phyloP scores from a whole-genome alignment of 2,797 vertebrate species.

The Onychomys arenicola region DNA sequence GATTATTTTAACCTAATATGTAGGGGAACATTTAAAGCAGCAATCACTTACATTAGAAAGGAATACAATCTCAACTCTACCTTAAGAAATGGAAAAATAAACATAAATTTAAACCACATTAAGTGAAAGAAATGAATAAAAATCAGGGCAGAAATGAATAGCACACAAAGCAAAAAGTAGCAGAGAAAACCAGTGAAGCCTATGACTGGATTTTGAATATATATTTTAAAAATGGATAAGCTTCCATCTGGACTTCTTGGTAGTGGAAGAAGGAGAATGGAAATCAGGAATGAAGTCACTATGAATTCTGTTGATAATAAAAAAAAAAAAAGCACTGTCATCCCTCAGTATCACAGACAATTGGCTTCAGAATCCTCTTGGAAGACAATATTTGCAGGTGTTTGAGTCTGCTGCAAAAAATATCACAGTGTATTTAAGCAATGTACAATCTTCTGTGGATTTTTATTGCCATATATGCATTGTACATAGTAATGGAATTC shows the following conservation, averaged over 20 bases:
- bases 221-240: not conserved
- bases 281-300: slow-evolving; percentile 5
- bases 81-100: slow-evolving; percentile 8
- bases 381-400: not conserved
- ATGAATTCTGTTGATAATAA: not conserved
- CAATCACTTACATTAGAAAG: not conserved
- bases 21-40: not conserved
- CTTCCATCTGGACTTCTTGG: not conserved
- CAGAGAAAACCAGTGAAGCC: not conserved
- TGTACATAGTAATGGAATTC: not conserved
- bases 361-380: not conserved
- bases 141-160: slow-evolving; percentile 14
- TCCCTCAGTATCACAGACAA: not conserved
- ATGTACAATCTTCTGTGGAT: not conserved
- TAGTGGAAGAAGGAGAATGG: slow-evolving; percentile 4
- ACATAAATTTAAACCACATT: slow-evolving; percentile 8
- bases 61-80: not conserved
- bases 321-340: not conserved
- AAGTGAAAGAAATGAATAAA: slow-evolving; percentile 35
- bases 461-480: not conserved
- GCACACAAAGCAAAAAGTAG: not conserved
- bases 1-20: slow-evolving; percentile 18
- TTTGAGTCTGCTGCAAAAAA: not conserved
- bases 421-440: not conserved
- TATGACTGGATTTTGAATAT: slow-evolving; percentile 14